phyloP scores from a whole-genome alignment of 2,888 invertebrate species.

The Diloba caeruleocephala region DNA sequence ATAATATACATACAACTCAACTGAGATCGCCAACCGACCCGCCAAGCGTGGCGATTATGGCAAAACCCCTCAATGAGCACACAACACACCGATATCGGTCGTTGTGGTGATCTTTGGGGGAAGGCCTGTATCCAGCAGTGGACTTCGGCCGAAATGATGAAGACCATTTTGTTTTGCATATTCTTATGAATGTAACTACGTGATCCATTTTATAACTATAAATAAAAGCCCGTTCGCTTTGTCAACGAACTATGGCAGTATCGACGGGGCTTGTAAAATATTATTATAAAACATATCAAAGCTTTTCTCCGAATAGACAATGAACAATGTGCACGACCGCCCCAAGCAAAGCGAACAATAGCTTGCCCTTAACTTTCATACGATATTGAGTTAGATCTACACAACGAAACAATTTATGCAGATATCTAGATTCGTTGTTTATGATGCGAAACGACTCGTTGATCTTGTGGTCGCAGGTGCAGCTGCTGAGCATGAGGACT shows the following conservation, averaged over 20 bases:
- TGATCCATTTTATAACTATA: slow-evolving; percentile 27
- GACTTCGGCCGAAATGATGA: too few species aligned
- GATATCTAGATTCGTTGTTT: slow-evolving; percentile 35
- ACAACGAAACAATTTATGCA: slow-evolving; percentile 62
- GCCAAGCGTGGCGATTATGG: too few species aligned
- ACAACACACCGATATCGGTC: too few species aligned
- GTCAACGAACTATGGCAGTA: slow-evolving; percentile 53
- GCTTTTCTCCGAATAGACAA: slow-evolving; percentile 75
- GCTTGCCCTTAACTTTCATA: slow-evolving; percentile 64
- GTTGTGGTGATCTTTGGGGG: too few species aligned
- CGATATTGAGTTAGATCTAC: slow-evolving; percentile 64
- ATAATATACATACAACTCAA: too few species aligned
- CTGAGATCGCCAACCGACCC: too few species aligned
- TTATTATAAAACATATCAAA: slow-evolving; percentile 66
- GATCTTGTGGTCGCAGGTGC: too few species aligned
- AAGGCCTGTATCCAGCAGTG: too few species aligned
- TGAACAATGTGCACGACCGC: slow-evolving; percentile 80
- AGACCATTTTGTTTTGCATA: slow-evolving; percentile 7
- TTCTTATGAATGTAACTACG: slow-evolving; percentile 11
- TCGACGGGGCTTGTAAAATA: slow-evolving; percentile 60
- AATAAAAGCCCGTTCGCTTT: slow-evolving; percentile 48
- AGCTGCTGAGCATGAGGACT: too few species aligned
- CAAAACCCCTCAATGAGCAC: too few species aligned
- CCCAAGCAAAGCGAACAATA: slow-evolving; percentile 69
- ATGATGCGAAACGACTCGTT: slow-evolving; percentile 4